Evolutionary conservation across 2,888 invertebrate species (phyloP).

Genomic region (Acleris laterana): DNA sequence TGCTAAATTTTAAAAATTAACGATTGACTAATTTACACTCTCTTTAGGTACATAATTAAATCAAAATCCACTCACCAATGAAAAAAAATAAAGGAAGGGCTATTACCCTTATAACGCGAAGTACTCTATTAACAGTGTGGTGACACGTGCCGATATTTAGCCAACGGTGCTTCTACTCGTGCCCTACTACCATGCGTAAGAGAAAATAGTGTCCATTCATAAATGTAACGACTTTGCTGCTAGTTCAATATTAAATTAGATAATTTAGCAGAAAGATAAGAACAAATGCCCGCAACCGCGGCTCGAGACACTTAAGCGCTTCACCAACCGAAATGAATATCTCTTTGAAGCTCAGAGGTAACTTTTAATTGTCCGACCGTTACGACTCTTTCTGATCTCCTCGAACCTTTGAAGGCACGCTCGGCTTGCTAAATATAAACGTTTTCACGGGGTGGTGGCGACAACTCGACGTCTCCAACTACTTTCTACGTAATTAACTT

Average conservation of each 20-base stretch:
- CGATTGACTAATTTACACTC: background rate
- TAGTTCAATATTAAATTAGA: too few species aligned
- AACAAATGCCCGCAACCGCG: slow-evolving; percentile 23
- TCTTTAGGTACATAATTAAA: background rate
- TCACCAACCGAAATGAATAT: slow-evolving; percentile 58
- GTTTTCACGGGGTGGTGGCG: slow-evolving; percentile 40
- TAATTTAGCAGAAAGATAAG: background rate
- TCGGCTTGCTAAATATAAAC: slow-evolving; percentile 43
- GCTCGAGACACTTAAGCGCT: slow-evolving; percentile 48
- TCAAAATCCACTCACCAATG: background rate
- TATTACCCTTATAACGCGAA: slow-evolving; percentile 42
- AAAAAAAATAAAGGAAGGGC: background rate
- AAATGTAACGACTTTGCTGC: too few species aligned
- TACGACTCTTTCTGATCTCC: slow-evolving; percentile 42
- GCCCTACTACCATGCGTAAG: too few species aligned
- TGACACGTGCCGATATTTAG: slow-evolving; percentile 64
- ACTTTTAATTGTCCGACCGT: slow-evolving; percentile 68
- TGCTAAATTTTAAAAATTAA: too few species aligned
- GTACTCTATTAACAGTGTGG: slow-evolving; percentile 60
- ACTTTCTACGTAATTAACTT: slow-evolving; percentile 39
- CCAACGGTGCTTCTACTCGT: slow-evolving; percentile 42
- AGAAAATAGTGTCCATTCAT: too few species aligned
- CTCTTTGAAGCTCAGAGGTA: slow-evolving; percentile 60
- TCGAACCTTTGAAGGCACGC: slow-evolving; percentile 62
- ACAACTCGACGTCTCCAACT: slow-evolving; percentile 38